Evolutionary conservation across 1,140 invertebrate genomes (phyloP), one percentile per base, ranked within the genome.

Genomic region (Tetramorium simillimum): DNA sequence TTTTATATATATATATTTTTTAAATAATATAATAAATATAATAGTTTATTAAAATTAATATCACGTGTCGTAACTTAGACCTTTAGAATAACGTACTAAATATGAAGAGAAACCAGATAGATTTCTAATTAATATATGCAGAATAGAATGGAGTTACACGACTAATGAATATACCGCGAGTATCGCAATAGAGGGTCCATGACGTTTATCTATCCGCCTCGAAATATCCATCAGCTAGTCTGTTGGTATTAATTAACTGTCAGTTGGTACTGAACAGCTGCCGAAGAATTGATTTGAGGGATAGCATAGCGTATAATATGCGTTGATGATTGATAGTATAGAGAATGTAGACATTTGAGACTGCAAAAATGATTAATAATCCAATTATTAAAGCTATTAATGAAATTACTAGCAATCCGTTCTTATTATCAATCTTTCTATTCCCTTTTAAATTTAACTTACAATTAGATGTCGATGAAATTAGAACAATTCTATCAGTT

Each of bases 241-340:
- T 49, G 60, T 78, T 69, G 63, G 37, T 81, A 56, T 70, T 81
- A 81, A 81, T 81, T 81, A 81, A 82, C 78, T 82, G 78, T 82
- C 65, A 82, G 37, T 62, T 82, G n/a, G 65, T 58, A 58, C 21
- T 40, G 63, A 82, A 56, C 78, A 72, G 63, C 65, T 72, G 65
- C 65, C 67, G 21, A 82, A 82, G 78, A 82, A 82, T 82, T 82
- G 63, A 81, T 81, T 81, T 81, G 78, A 82, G 70, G 37, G 65
- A 43, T 82, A 82, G 37, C 78, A 82, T 33, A 82, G 28, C 65
- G 18, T 28, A 65, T 70, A 82, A 82, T 67, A 72, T 33, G 24
- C 14, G 24, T 43, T 51, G 16, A 21, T 81, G 78, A 82, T 82
- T 82, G 65, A 82, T 72, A 70, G 37, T 16, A 58, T 14, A 49